Conservation (phyloP, 2,888 invertebrate genomes). For the Mantis religiosa region DNA sequence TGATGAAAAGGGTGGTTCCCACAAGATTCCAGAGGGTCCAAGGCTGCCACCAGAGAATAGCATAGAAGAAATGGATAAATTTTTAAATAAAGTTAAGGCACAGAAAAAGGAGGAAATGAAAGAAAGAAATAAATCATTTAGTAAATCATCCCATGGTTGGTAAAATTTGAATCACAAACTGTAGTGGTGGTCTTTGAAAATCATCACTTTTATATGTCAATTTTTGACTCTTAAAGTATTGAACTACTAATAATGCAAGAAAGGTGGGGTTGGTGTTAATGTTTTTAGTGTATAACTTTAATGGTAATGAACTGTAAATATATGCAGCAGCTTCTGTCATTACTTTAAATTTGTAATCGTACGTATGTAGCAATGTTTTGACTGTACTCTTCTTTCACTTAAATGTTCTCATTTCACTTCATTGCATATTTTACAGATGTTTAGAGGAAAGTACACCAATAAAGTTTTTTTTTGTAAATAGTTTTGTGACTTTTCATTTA, state of each 20-base stretch:
- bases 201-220: not conserved
- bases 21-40: slow-evolving; percentile 22
- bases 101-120: slow-evolving; percentile 56
- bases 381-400: not conserved
- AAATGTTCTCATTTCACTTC: not conserved
- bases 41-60: slow-evolving; percentile 34
- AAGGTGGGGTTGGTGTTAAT: not conserved
- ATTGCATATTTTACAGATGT: not conserved
- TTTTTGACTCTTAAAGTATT: not conserved
- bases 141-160: slow-evolving; percentile 16
- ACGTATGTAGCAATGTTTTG: not conserved
- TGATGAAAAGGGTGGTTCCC: slow-evolving; percentile 34
- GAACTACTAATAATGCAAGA: not conserved
- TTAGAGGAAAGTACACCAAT: not conserved
- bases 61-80: slow-evolving; percentile 55
- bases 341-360: not conserved
- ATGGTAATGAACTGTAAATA: not conserved
- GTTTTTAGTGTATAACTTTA: not conserved
- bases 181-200: not conserved
- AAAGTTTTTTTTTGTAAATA: not conserved
- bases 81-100: slow-evolving; percentile 53
- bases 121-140: slow-evolving; percentile 43
- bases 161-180: not conserved
- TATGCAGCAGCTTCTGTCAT: not conserved
- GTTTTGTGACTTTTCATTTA: not conserved